Base-by-base conservation (phyloP, 2,888 invertebrate genomes). In the Drosophila kambysellisi region DNA sequence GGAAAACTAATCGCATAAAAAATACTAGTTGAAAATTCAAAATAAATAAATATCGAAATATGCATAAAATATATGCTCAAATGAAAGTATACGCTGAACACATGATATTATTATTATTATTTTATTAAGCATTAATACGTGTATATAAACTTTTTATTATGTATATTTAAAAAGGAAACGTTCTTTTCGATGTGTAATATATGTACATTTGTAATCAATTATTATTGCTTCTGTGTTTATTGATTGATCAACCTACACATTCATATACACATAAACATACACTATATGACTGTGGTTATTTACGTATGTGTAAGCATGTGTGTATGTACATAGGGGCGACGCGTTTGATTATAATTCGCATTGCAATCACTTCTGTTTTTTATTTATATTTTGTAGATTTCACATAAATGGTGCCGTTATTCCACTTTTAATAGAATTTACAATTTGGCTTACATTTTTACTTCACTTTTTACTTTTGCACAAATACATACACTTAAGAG, bases 391-490 rank as follows among this genome's bases (percentile, higher is more conserved):
- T 70, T 76, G 32, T 48, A 39, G 5, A 51, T 53, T 48, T 12
- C 63, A 63, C 67, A 62, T 77, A 65, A 63, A 46, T 65, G 56
- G 46, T 68, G 70, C 39, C 73, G 52, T 65, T 71, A 62, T 69
- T 71, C 54, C 53, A 70, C 56, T 74, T 68, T 59, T 29, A 70
- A 67, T 64, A 70, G 25, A 35, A 59, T 77, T 60, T 66, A 67
- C 72, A 63, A 61, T 78, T 63, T 46, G 29, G 79, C 75, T 81
- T 81, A 79, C 86, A 71, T 68, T 61, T 65, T 30, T 37, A 25
- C 25, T 46, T 46, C 46, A 46, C 46, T 46, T 46, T 46, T 25
- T 25, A 25, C 25, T 25, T 46, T 46, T 46, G 25, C 25, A 46
- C 25, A 46, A 46, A 15, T 46, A 46, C 46, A 46, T 4, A 46